phyloP scores from a whole-genome alignment of 1,140 invertebrate genomes.

The Saccostrea cuccullata region DNA sequence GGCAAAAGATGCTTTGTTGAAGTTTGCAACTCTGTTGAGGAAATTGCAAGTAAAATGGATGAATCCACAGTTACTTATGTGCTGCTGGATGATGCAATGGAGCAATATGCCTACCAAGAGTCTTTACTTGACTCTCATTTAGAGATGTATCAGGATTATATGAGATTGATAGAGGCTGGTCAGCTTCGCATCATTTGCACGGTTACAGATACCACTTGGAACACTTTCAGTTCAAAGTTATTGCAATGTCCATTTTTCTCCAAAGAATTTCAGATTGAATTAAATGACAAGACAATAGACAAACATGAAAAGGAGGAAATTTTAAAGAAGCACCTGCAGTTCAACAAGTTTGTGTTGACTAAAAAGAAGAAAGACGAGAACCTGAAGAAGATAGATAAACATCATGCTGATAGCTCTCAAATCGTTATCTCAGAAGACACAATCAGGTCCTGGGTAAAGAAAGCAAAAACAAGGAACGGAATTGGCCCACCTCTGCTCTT shows the following conservation, averaged over 20 bases:
- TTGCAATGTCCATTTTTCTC: not conserved
- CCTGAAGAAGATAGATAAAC: not conserved
- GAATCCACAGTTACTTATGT: not conserved
- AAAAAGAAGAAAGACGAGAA: slow-evolving; percentile 17
- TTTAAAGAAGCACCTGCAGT: not conserved
- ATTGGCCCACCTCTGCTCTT: not conserved
- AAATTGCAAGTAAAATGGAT: not conserved
- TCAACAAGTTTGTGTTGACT: not conserved
- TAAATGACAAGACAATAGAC: not conserved
- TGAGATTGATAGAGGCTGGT: not conserved
- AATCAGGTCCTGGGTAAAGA: not conserved
- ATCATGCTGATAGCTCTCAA: not conserved
- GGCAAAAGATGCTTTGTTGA: not conserved
- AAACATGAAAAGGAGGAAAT: not conserved
- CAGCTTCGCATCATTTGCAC: not conserved
- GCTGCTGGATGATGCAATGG: slow-evolving; percentile 9
- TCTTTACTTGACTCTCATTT: not conserved
- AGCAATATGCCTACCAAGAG: not conserved
- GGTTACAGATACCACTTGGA: not conserved
- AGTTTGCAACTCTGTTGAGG: not conserved
- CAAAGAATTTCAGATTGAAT: not conserved
- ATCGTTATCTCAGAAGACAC: not conserved
- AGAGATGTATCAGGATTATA: not conserved
- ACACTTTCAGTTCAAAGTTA: not conserved
- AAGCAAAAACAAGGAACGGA: not conserved